A percentile compares a stretch with the other conserved stretches of the same genome.
These are phyloP conservation scores for Corythornis cristatus DNA, from an alignment of 2,113 vertebrate genomes.

Conservation along the genomic window DNA sequence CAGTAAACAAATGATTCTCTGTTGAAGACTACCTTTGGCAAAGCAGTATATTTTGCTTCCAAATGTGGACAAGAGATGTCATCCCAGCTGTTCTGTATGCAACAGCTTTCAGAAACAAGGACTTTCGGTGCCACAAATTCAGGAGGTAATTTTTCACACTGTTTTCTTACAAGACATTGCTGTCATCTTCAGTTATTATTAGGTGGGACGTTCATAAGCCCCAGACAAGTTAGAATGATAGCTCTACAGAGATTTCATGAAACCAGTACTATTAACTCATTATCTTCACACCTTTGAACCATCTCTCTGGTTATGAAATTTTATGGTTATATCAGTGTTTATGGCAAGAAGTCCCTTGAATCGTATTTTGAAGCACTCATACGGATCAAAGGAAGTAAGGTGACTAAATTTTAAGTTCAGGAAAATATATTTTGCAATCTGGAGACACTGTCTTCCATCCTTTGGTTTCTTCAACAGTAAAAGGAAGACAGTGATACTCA, in stretches of 20 bases:
- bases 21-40: background rate
- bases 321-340: background rate
- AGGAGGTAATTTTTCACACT: background rate
- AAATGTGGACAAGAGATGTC: background rate
- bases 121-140: background rate
- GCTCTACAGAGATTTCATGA: background rate
- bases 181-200: background rate
- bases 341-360: background rate
- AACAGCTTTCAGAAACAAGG: background rate
- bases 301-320: background rate
- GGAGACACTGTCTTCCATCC: background rate
- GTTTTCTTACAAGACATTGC: background rate
- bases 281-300: background rate
- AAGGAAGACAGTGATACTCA: background rate
- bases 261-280: background rate
- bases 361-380: background rate
- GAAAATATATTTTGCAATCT: background rate
- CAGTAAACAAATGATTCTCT: background rate
- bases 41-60: constrained; percentile 21
- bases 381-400: background rate
- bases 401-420: background rate
- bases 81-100: background rate
- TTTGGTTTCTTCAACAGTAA: background rate
- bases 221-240: background rate
- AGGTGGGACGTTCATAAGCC: background rate